Evolutionary conservation across 2,888 invertebrate species (phyloP).

Genomic region (Drosophila cracens): DNA sequence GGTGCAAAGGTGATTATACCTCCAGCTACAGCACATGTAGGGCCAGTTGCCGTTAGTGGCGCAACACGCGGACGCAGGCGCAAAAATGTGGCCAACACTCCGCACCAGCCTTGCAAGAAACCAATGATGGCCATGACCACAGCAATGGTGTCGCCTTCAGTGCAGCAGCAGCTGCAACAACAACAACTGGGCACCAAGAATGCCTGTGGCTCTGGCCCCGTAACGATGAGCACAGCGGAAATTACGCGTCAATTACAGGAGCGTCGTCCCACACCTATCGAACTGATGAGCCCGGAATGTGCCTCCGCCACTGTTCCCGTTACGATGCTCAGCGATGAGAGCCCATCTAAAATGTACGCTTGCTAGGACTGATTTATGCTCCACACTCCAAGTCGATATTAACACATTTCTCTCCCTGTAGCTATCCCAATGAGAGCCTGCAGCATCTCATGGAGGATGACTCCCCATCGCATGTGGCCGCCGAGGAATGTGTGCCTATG

Average conservation of each 20-base stretch:
- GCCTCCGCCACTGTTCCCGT: constrained; percentile 95
- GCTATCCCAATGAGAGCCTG: constrained; percentile 92
- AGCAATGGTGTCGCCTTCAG: constrained; percentile 69
- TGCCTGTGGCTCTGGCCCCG: constrained; percentile 92
- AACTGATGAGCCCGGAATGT: constrained; percentile 91
- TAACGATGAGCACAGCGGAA: constrained; percentile 96
- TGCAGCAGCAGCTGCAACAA: constrained; percentile 50
- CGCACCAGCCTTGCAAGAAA: constrained; percentile 51
- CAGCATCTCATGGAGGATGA: constrained; percentile 90
- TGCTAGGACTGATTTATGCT: background rate
- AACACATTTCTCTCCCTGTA: constrained; percentile 79
- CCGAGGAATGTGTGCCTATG: constrained; percentile 91
- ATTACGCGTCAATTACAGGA: constrained; percentile 95
- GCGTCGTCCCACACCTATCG: constrained; percentile 89
- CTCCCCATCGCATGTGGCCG: constrained; percentile 91
- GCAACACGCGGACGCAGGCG: constrained; percentile 77
- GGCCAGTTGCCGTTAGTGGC: constrained; percentile 42
- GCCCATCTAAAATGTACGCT: constrained; percentile 91
- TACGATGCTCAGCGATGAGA: constrained; percentile 97
- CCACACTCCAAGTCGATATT: background rate
- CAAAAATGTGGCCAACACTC: constrained; percentile 53
- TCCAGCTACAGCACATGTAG: constrained; percentile 2
- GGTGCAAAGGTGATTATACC: constrained; percentile 12
- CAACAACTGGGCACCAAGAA: constrained; percentile 83
- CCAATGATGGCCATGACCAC: constrained; percentile 83